Conservation (phyloP, 37 sponge, comb jelly and placozoan genomes). For the Spongilla lacustris region DNA sequence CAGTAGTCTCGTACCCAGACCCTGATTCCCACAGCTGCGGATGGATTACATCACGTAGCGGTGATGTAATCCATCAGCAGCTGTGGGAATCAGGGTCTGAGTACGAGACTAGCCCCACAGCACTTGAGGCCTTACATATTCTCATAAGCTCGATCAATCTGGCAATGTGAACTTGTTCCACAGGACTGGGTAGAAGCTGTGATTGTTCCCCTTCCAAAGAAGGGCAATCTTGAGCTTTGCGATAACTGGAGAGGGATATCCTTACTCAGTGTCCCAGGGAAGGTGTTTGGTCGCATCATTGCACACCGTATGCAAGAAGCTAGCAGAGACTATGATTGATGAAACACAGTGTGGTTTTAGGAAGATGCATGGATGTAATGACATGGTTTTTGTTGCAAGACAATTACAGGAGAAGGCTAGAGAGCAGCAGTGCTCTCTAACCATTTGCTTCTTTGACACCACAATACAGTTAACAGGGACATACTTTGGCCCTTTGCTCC, state of each 20-base stretch:
- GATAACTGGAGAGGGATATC: constrained; percentile 55
- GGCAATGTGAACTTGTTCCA: background rate
- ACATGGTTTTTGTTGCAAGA: constrained; percentile 6
- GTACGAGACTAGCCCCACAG: too few species aligned
- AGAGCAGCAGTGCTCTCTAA: background rate
- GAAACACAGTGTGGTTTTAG: too few species aligned
- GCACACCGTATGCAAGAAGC: background rate
- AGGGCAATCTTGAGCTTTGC: constrained; percentile 22
- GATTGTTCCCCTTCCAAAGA: constrained; percentile 32
- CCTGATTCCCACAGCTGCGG: too few species aligned
- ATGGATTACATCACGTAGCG: too few species aligned
- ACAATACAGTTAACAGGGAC: constrained; percentile 17
- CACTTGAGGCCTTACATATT: too few species aligned
- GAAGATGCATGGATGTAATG: constrained; percentile 10
- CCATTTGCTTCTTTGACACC: background rate
- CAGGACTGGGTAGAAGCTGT: constrained; percentile 10
- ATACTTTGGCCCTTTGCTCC: too few species aligned
- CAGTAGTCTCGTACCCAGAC: too few species aligned
- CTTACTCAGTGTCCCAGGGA: constrained; percentile 31
- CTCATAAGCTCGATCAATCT: too few species aligned
- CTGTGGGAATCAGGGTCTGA: too few species aligned
- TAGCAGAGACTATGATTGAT: background rate
- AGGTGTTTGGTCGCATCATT: constrained; percentile 8
- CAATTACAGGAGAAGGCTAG: constrained; percentile 3
- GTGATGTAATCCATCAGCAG: too few species aligned